phyloP scores from a whole-genome alignment of 2,113 vertebrate species.

The Oophaga pumilio region DNA sequence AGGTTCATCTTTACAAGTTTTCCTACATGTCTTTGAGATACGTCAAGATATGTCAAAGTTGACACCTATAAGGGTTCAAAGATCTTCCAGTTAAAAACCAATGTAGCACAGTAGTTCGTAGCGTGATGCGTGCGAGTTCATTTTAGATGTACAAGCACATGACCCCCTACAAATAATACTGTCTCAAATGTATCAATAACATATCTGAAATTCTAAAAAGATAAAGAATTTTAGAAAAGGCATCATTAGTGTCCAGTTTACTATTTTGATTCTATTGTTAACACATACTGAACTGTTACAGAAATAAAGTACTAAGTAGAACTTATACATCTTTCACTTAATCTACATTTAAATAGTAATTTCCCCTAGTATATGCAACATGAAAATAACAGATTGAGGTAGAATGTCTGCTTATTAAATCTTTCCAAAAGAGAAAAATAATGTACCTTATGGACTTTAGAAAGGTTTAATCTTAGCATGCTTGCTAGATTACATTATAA shows the following conservation, averaged over 20 bases:
- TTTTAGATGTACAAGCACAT: not conserved
- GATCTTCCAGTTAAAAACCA: not conserved
- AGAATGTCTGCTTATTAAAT: conserved; percentile 35
- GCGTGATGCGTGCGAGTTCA: not conserved
- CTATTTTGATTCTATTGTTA: not conserved
- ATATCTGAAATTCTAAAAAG: not conserved
- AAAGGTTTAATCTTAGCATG: conserved; percentile 50
- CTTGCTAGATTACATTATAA: conserved; percentile 59
- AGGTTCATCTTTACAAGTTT: not conserved
- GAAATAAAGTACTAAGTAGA: not conserved
- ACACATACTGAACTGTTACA: not conserved
- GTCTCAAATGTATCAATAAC: not conserved
- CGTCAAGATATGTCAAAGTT: not conserved
- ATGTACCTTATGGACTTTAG: conserved; percentile 38
- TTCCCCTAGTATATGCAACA: not conserved
- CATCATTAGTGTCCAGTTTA: not conserved
- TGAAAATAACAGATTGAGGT: conserved; percentile 4
- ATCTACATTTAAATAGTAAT: not conserved
- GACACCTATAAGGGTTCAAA: not conserved
- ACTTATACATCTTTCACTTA: not conserved
- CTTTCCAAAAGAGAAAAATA: conserved; percentile 28
- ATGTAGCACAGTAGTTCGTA: not conserved
- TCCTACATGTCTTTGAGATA: not conserved
- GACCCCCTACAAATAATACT: not conserved
- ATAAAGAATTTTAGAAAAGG: not conserved